Conservation (phyloP, 1,140 invertebrate genomes). For the Brachionus paranguensis region DNA sequence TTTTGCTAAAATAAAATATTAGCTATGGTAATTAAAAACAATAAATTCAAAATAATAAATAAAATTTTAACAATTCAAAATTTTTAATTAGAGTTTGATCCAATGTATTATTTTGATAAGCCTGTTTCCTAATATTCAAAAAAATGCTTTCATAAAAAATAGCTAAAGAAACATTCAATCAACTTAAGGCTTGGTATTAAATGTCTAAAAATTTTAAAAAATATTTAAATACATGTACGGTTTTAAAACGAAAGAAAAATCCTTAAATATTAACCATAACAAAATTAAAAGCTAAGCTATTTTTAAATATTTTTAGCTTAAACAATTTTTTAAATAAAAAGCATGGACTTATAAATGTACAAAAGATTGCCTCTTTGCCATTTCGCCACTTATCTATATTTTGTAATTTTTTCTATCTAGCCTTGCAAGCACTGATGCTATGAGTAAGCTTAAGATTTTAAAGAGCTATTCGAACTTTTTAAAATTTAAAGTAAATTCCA, state of each 20-base stretch:
- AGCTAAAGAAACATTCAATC: not conserved
- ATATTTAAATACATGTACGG: not conserved
- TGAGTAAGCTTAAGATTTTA: not conserved
- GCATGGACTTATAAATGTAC: not conserved
- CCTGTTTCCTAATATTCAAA: not conserved
- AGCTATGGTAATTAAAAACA: not conserved
- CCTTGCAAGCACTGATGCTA: not conserved
- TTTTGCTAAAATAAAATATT: not conserved
- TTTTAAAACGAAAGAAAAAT: not conserved
- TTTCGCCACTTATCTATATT: not conserved
- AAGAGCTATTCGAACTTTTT: not conserved
- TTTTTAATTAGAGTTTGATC: not conserved
- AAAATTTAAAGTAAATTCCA: not conserved
- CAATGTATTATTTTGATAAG: not conserved
- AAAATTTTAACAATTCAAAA: not conserved
- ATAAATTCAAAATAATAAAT: not conserved
- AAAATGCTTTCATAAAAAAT: not conserved
- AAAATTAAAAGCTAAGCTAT: not conserved
- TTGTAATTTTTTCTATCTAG: not conserved
- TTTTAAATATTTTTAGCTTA: not conserved
- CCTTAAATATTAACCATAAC: not conserved
- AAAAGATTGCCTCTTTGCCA: too few species aligned
- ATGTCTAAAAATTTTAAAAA: not conserved
- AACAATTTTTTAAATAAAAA: not conserved
- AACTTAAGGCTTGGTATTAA: not conserved